A percentile compares a stretch with the other conserved stretches of the same genome.
phyloP scores from a whole-genome alignment of 2,888 invertebrate species.

The Chymomyza procnemis region DNA sequence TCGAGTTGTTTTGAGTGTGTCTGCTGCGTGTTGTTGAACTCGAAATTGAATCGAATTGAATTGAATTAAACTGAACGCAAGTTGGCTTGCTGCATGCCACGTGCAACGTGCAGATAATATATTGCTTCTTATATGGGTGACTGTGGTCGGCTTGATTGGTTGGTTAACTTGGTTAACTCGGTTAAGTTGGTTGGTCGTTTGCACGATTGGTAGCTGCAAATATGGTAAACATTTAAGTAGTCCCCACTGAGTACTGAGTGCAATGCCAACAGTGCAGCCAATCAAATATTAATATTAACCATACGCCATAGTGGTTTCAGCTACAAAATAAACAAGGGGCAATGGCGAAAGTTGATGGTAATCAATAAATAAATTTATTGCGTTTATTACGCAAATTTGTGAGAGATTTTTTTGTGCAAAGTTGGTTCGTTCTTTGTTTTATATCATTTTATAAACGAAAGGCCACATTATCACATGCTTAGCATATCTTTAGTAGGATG shows the following conservation, averaged over 20 bases:
- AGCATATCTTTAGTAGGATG: too few species aligned
- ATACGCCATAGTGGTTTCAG: neutral
- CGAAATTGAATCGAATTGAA: slow-evolving; percentile 8
- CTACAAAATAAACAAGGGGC: too few species aligned
- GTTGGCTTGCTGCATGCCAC: neutral
- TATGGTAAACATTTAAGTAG: neutral
- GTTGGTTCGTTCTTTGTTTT: too few species aligned
- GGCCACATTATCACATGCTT: too few species aligned
- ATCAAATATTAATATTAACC: neutral
- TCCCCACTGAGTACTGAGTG: neutral
- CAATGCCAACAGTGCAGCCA: neutral
- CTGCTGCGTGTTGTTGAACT: neutral
- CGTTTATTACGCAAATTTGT: too few species aligned
- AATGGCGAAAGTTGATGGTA: too few species aligned
- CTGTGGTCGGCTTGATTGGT: neutral
- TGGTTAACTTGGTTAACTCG: neutral
- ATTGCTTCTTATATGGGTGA: neutral
- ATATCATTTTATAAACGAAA: too few species aligned
- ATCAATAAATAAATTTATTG: too few species aligned
- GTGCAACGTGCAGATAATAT: slow-evolving; percentile 5
- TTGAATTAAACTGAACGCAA: slow-evolving; percentile 4
- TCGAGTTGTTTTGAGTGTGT: neutral
- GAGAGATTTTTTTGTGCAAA: too few species aligned
- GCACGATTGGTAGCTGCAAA: neutral
- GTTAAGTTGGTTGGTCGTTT: neutral